Base-by-base conservation (phyloP, 2,888 invertebrate genomes). In the Thymelicus acteon region DNA sequence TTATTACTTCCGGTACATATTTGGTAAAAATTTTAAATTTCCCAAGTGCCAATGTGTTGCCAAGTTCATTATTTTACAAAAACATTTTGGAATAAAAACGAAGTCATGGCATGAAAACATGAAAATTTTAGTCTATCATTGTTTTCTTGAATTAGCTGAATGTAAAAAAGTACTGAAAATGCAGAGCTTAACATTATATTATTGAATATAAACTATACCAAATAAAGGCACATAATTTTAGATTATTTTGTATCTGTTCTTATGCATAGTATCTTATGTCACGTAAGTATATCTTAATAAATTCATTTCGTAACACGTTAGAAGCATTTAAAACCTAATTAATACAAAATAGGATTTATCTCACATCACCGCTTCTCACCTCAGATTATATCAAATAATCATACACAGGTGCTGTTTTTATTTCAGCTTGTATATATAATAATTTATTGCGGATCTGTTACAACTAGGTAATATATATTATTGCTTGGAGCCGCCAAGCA, bases 381-480 rank as follows among this genome's bases (percentile, higher is more conserved):
- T 31, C 47, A 44, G n/a, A 68, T 63, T 67, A 37, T 64, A 63
- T 62, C 19, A 44, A 68, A 68, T 60, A 64, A 67, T 58, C 58
- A 57, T 62, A 66, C 40, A 47, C 54, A 48, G 61, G 65, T 71
- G 67, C 63, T 24, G 31, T 67, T 66, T 47, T 49, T 65, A 68
- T 72, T 75, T 75, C 72, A 72, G 70, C 74, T 31, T 75, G 71
- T 75, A 74, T 73, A 75, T 72, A 76, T 75, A 74, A 77, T 76
- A 76, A 76, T 77, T 77, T 78, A 79, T 77, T 77, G 76, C 78
- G 72, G 72, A 77, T 69, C 57, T 71, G 72, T 71, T 75, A 75
- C 60, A 72, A 72, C 72, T 75, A 73, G 61, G 66, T 71, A 65
- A 69, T 74, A 73, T 76, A 74, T 74, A 73, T 67, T 69, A 71